Base-by-base conservation (phyloP, 1,140 invertebrate genomes). In the Drosophila sp. region DNA sequence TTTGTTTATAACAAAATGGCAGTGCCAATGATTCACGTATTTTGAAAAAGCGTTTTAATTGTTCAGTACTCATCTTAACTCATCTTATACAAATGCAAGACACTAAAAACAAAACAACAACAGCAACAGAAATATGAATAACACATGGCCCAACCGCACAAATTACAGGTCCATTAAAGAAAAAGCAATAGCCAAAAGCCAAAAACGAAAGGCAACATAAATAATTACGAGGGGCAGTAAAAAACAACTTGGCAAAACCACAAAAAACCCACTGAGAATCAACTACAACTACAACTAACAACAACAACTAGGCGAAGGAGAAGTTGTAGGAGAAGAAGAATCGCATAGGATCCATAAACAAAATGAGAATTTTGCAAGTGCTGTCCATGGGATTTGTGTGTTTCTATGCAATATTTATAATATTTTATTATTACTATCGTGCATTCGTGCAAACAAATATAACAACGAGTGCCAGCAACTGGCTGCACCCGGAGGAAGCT, bases 341-440 rank as follows among this genome's bases (percentile, higher is more conserved):
- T 34, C 16, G 21, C 34, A 43, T 46, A 36, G n/a, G 13, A 64
- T 45, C 18, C 45, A 48, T 45, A 65, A 56, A 56, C 50, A 56
- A 56, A 27, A 87, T 86, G 82, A 78, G 72, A 86, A 83, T 57
- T 46, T 50, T 89, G 62, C 78, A 62, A 65, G 84, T 83, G 58
- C 64, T 90, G 18, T 78, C 73, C 62, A 40, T 69, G 64, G 69
- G 74, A 18, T 90, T 90, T 66, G 67, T 72, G 16, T 78, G 72
- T 67, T 90, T 73, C 77, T 90, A 90, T 83, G 74, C 83, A 71
- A 61, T 90, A 14, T 90, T 90, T 27, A 45, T 89, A 50, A 57
- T 74, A 56, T 90, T 80, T 72, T 90, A 90, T 69, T 90, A 90
- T 69, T 83, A 90, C 58, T 61, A 90, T 72, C 81, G 82, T n/a